These are phyloP conservation scores for Nephrotoma appendiculata DNA, from an alignment of 2,888 invertebrate species.

Conservation along the genomic window DNA sequence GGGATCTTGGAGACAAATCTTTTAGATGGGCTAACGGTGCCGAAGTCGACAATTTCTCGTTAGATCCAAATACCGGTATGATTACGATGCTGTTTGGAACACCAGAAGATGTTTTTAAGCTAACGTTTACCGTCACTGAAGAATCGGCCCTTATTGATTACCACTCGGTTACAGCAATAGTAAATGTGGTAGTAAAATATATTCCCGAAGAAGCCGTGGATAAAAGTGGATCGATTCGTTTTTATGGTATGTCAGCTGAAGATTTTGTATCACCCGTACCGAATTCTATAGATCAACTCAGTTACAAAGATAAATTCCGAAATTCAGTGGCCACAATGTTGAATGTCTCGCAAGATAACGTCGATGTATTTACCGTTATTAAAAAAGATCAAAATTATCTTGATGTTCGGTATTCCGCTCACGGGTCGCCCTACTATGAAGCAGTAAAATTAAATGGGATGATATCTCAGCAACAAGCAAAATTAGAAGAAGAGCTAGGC, in stretches of 20 bases:
- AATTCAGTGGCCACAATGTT: slow-evolving; percentile 51
- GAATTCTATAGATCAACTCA: slow-evolving; percentile 21
- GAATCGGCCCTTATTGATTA: slow-evolving; percentile 38
- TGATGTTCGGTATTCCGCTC: slow-evolving; percentile 84
- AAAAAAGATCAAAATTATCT: slow-evolving; percentile 43
- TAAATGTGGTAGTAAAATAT: slow-evolving; percentile 72
- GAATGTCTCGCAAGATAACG: slow-evolving; percentile 64
- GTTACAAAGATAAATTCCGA: slow-evolving; percentile 32
- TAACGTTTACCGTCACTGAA: slow-evolving; percentile 64
- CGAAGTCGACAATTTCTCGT: slow-evolving; percentile 48
- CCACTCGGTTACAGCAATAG: slow-evolving; percentile 67
- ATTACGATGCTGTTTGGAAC: slow-evolving; percentile 73
- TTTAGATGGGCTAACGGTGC: slow-evolving; percentile 51
- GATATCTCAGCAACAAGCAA: slow-evolving; percentile 53
- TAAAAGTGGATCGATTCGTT: slow-evolving; percentile 83
- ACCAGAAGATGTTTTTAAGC: slow-evolving; percentile 55
- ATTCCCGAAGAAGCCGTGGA: slow-evolving; percentile 84
- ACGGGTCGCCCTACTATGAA: slow-evolving; percentile 86
- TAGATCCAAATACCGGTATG: slow-evolving; percentile 67
- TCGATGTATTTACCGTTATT: slow-evolving; percentile 88
- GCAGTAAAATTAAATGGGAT: slow-evolving; percentile 79
- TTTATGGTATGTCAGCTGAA: slow-evolving; percentile 67
- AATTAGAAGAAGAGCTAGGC: slow-evolving; percentile 55
- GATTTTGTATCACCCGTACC: slow-evolving; percentile 55
- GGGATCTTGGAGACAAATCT: slow-evolving; percentile 86